Base-by-base conservation (phyloP, 1,140 invertebrate species). In the Cydia strobilella region DNA sequence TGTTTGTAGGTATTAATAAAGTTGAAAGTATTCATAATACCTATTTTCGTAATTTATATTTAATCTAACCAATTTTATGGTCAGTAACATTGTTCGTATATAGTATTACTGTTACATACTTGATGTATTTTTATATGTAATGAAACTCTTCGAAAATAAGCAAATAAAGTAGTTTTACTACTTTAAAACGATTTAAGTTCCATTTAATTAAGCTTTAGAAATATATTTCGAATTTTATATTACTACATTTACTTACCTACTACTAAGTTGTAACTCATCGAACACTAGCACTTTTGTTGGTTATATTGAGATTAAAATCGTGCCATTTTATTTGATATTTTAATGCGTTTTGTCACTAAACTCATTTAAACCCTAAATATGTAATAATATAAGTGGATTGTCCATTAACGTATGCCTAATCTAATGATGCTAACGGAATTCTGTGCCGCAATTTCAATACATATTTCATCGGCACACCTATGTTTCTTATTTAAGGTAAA, bases 131-230 rank as follows among this genome's bases (percentile, higher is more conserved):
- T 59, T 59, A 23, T 59, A 59, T 59, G 20, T 59, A 59, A 12
- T 23, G 54, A 59, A 23, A 59, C 20, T 59, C 54, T 59, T 59
- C 54, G 20, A 59, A 31, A 31, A 31, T 31, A 31, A 31, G 31
- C 31, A 31, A 27, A 23, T n/a, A 23, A 23, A 59, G 54, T 59
- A 59, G 51, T 54, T 59, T 12, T 23, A 23, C 18, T 59, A 59
- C 9, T 54, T n/a, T 18, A 54, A 59, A 59, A 59, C 48, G 48
- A 59, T 23, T 59, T 20, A 59, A 10, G 54, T 59, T 59, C 20
- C 54, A 59, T 59, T 59, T 23, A 59, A 23, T 59, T 59, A 59
- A 59, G 54, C 54, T 59, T 59, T 59, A 59, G 20, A 59, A 23
- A 12, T 45, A 15, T 59, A 59, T 59, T 20, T 23, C 20, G 54